Percentiles rank a stretch among this genome's conserved stretches.
Evolutionary conservation across 1,140 invertebrate species (phyloP).

Genomic region (Eubasilissa regina): DNA sequence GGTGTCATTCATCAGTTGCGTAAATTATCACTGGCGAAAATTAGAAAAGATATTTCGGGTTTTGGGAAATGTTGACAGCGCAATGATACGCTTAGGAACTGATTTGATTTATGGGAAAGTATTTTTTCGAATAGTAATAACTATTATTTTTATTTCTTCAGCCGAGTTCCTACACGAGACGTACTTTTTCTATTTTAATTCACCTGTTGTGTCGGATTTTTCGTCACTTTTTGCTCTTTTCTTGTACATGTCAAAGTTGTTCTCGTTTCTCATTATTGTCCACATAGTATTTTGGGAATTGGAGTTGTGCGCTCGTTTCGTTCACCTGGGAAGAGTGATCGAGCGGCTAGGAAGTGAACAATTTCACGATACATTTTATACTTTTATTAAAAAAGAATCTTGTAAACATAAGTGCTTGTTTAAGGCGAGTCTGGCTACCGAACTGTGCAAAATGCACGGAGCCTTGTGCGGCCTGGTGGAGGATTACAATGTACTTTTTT

Average conservation of each 20-base stretch:
- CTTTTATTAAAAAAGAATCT: not conserved
- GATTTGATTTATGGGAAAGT: not conserved
- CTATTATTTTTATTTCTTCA: not conserved
- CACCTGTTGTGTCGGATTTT: not conserved
- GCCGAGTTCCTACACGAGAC: too few species aligned
- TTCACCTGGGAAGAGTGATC: slow-evolving; percentile 2
- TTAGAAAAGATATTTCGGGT: not conserved
- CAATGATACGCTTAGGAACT: not conserved
- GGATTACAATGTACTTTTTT: not conserved
- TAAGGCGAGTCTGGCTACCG: not conserved
- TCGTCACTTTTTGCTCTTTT: not conserved
- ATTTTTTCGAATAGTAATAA: not conserved
- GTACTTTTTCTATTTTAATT: too few species aligned
- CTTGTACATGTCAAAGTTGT: not conserved
- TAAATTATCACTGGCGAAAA: not conserved
- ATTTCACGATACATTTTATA: not conserved
- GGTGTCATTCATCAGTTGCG: not conserved
- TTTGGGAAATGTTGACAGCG: not conserved
- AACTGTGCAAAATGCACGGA: slow-evolving; percentile 23
- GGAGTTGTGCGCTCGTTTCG: not conserved
- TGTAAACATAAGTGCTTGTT: not conserved
- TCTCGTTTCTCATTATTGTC: slow-evolving; percentile 7
- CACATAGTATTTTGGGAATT: not conserved
- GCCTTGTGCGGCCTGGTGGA: not conserved
- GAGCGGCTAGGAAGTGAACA: not conserved